Conservation (phyloP, 2,797 vertebrate genomes). For the Onychomys arenicola region DNA sequence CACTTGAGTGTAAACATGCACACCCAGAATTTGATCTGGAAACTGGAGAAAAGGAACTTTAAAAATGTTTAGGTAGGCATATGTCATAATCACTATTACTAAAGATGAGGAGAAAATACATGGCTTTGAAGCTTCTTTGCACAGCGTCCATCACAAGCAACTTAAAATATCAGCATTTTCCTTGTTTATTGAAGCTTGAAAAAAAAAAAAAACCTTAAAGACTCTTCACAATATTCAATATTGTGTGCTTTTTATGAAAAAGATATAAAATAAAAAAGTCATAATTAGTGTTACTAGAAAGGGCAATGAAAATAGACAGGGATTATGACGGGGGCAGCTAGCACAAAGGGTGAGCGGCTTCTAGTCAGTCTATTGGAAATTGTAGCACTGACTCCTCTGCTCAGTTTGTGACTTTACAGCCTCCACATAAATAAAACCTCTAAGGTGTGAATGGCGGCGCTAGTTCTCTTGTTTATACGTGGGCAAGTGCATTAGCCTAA, state of each 20-base stretch:
- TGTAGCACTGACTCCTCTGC: conserved; percentile 70
- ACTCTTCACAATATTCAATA: conserved; percentile 83
- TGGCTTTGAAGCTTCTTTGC: neutral
- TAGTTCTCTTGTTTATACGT: conserved; percentile 78
- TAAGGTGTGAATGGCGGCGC: conserved; percentile 77
- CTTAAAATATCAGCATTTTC: conserved; percentile 81
- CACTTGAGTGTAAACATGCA: fast-evolving
- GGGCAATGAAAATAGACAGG: conserved; percentile 74
- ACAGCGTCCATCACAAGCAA: conserved; percentile 2
- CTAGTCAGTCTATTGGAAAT: conserved; percentile 85
- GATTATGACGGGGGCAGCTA: conserved; percentile 83
- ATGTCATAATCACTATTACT: neutral
- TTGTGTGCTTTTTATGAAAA: conserved; percentile 77
- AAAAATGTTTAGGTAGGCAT: neutral
- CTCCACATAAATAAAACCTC: conserved; percentile 78
- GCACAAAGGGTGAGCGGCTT: conserved; percentile 79
- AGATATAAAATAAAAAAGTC: conserved; percentile 62
- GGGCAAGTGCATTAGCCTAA: neutral
- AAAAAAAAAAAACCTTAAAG: conserved; percentile 81
- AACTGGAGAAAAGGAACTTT: neutral
- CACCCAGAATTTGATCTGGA: neutral
- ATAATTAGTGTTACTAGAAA: conserved; percentile 79
- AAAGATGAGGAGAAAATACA: neutral
- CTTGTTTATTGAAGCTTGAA: conserved; percentile 80
- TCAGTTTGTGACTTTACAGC: conserved; percentile 84